Conservation (phyloP, 2,113 vertebrate species). For the Leptodactylus fuscus region DNA sequence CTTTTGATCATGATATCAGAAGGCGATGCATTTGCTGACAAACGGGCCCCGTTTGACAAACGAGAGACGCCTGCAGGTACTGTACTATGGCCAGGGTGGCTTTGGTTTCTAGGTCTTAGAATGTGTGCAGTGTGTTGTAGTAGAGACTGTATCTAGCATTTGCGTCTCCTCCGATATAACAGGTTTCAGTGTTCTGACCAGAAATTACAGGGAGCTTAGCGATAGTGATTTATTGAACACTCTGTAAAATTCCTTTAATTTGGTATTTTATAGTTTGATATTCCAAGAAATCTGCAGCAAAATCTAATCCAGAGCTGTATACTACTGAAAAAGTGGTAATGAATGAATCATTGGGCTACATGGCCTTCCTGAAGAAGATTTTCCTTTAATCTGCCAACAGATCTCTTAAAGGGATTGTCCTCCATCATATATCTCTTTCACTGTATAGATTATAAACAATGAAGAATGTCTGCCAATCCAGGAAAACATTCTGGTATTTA, state of each 20-base stretch:
- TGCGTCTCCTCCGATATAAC: background rate
- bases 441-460: no score
- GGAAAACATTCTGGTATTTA: no score
- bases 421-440: no score
- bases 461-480: no score
- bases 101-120: background rate
- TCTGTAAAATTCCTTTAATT: background rate
- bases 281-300: background rate
- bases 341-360: background rate
- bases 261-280: background rate
- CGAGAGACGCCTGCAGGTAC: slow-evolving; percentile 87
- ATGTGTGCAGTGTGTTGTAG: background rate
- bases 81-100: slow-evolving; percentile 67
- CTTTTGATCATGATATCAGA: slow-evolving; percentile 82
- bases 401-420: no score
- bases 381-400: no score
- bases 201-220: background rate
- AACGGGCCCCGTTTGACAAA: slow-evolving; percentile 88
- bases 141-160: background rate
- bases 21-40: slow-evolving; percentile 90
- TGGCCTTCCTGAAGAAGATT: background rate
- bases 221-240: background rate
- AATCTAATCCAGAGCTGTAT: no score
- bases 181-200: background rate
- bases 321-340: background rate